Evolutionary conservation across 1,140 invertebrate genomes (phyloP).

Genomic region (Drosophila insularis): DNA sequence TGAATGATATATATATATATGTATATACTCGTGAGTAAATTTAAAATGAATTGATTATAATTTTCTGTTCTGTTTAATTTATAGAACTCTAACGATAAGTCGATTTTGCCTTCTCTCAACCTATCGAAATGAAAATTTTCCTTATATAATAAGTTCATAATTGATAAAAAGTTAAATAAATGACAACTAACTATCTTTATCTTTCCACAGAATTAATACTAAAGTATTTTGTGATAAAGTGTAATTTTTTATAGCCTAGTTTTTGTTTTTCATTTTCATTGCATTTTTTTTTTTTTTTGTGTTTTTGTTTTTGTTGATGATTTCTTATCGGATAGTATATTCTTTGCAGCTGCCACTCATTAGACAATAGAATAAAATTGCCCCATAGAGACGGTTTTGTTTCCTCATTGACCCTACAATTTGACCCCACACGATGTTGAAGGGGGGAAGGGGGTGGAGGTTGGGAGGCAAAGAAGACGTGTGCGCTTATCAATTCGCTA

Average conservation of each 20-base stretch:
- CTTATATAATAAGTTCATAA: no score
- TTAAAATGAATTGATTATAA: no score
- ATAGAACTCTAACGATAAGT: no score
- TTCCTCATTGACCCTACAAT: conserved; percentile 68
- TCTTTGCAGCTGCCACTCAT: conserved; percentile 43
- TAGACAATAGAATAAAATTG: conserved; percentile 63
- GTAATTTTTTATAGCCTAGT: background rate
- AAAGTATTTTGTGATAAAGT: background rate
- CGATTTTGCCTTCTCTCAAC: no score
- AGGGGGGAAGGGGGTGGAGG: background rate
- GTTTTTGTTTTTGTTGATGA: background rate
- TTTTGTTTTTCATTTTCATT: background rate
- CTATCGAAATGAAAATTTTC: no score
- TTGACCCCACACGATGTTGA: conserved; percentile 51
- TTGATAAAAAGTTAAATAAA: no score
- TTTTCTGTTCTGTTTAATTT: no score
- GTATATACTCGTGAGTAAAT: no score
- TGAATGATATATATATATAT: no score
- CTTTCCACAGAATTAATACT: no score
- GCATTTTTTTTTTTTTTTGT: background rate
- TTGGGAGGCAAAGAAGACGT: conserved; percentile 18
- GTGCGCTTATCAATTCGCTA: conserved; percentile 71
- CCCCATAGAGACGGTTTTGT: conserved; percentile 4
- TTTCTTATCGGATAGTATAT: conserved; percentile 50
- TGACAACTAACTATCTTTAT: no score